These are phyloP conservation scores for Pardosa pseudoannulata DNA, from an alignment of 2,888 invertebrate species.

Conservation along the genomic window DNA sequence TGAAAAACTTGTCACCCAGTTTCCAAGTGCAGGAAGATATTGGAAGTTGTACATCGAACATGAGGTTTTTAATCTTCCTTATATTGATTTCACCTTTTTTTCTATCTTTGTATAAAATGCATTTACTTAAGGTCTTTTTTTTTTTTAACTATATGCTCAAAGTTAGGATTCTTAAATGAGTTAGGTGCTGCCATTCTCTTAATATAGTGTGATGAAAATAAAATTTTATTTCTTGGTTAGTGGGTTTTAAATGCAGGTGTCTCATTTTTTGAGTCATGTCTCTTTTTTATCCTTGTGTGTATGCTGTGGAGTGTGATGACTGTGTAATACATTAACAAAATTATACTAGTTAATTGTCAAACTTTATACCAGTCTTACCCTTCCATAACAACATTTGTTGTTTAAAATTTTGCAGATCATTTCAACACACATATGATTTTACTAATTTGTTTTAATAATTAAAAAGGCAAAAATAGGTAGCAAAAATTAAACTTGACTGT, in stretches of 20 bases:
- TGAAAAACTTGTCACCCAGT: conserved; percentile 94
- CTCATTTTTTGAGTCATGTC: conserved; percentile 71
- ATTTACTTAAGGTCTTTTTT: conserved; percentile 32
- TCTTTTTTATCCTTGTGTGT: conserved; percentile 73
- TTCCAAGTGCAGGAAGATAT: conserved; percentile 96
- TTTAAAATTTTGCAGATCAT: too few species aligned
- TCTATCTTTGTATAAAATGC: conserved; percentile 13
- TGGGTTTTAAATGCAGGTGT: conserved; percentile 49
- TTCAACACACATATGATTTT: too few species aligned
- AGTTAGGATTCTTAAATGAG: conserved; percentile 16
- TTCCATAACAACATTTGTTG: too few species aligned
- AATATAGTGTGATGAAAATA: conserved; percentile 55
- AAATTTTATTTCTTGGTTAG: conserved; percentile 43
- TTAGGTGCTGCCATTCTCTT: conserved; percentile 60
- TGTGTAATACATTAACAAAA: too few species aligned
- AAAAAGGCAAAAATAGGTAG: too few species aligned
- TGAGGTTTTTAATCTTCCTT: conserved; percentile 82
- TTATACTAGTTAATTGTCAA: too few species aligned
- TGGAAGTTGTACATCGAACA: conserved; percentile 99
- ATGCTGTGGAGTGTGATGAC: conserved; percentile 4
- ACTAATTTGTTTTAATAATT: too few species aligned
- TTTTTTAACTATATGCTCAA: not conserved
- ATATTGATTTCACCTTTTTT: conserved; percentile 35
- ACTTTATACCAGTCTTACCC: too few species aligned
- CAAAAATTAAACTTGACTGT: too few species aligned